Percentiles rank a stretch among this genome's conserved stretches.
Evolutionary conservation across 2,888 invertebrate species (phyloP).

Genomic region (Dolomedes plantarius): DNA sequence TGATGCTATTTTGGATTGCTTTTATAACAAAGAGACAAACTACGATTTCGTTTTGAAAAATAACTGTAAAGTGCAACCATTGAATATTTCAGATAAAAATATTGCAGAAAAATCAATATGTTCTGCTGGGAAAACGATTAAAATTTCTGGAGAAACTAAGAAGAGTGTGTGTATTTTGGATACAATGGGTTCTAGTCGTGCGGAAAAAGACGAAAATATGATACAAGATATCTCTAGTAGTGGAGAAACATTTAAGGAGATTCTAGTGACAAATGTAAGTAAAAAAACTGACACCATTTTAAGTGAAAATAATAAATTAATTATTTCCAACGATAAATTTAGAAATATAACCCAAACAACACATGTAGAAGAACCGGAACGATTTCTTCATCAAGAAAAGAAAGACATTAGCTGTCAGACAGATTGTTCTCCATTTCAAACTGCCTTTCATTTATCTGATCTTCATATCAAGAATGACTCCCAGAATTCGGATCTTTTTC

Average conservation of each 20-base stretch:
- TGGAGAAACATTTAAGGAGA: background rate
- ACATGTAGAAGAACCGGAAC: background rate
- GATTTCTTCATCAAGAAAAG: background rate
- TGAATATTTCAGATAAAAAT: background rate
- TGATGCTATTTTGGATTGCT: background rate
- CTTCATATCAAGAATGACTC: too few relatives aligned
- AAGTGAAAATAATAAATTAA: background rate
- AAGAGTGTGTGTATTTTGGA: too few relatives aligned
- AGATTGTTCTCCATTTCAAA: background rate
- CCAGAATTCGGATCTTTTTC: too few relatives aligned
- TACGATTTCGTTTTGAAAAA: background rate
- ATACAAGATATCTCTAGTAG: background rate
- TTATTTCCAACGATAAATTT: background rate
- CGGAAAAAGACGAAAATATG: background rate
- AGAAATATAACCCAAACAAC: too few relatives aligned
- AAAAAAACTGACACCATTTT: background rate
- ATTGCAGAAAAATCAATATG: background rate
- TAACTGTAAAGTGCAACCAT: background rate
- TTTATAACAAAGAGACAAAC: background rate
- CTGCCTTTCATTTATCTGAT: too few relatives aligned
- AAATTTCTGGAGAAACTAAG: too few relatives aligned
- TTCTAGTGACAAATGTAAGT: background rate
- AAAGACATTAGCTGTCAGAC: background rate
- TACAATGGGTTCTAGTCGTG: too few relatives aligned
- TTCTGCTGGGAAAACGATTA: too few relatives aligned